Percentiles rank a stretch among this genome's conserved stretches.
These are phyloP conservation scores for Syrrhaptes paradoxus DNA, from an alignment of 2,113 vertebrate species.

Conservation along the genomic window DNA sequence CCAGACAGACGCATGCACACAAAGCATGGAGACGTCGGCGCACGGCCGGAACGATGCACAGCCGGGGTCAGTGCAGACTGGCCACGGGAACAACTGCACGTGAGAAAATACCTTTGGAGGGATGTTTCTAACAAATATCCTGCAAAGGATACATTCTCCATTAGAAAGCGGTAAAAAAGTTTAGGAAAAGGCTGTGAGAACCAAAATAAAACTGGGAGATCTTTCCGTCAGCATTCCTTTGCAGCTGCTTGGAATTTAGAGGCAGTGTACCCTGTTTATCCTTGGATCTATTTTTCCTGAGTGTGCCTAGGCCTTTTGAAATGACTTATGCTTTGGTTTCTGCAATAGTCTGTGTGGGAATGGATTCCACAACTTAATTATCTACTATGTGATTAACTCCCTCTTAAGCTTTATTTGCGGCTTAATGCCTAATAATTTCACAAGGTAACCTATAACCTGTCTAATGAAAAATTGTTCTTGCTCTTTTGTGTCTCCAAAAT, in stretches of 20 bases:
- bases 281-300: not conserved
- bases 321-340: not conserved
- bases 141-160: not conserved
- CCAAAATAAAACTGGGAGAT: fast-evolving
- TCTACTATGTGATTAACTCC: not conserved
- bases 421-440: not conserved
- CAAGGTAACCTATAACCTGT: not conserved
- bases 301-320: not conserved
- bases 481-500: not conserved
- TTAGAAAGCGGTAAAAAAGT: not conserved
- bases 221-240: not conserved
- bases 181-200: not conserved
- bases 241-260: not conserved
- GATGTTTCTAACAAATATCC: not conserved
- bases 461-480: not conserved
- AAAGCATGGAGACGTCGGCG: fast-evolving
- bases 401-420: not conserved
- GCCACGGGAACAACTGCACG: fast-evolving
- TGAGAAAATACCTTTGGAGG: fast-evolving
- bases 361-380: not conserved
- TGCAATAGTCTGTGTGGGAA: not conserved
- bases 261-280: not conserved
- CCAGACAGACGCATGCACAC: not conserved
- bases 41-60: fast-evolving
- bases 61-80: not conserved